Base-by-base conservation (phyloP, 1,140 invertebrate species). In the Papilio glaucus region DNA sequence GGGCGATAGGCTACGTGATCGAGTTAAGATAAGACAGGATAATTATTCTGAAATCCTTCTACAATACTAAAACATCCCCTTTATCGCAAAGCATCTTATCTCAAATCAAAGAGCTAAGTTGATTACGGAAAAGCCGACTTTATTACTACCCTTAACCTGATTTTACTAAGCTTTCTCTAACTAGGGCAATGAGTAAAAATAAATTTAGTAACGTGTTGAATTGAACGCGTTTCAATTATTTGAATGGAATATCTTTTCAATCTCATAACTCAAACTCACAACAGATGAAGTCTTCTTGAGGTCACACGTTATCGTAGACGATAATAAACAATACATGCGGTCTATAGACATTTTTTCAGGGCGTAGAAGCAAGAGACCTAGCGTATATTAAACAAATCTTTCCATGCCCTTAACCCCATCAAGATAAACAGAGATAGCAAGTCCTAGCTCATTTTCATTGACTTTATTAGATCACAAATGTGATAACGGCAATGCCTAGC, bases 71-170 rank as follows among this genome's bases (percentile, higher is more conserved):
- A 24, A 18, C 49, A 57, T 57, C 10, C 49, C 21, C 21, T 57
- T 57, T 57, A 57, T 12, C 21, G 49, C 24, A 24, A 1, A 24
- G 49, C 49, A 21, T 26, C 49, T 57, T 57, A 57, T 57, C 49
- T 24, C 49, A 57, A 57, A 57, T 57, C 49, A 57, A 57, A 57
- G 49, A 24, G 49, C 49, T 24, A 18, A 21, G 10, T 57, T 26
- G 21, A 57, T 26, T 57, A 57, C 49, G 49, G 10, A 26, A 24
- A 57, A 57, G 24, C 49, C 49, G 5, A 57, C 49, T 57, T 57
- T 57, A 57, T 57, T 57, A 21, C 10, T 24, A 57, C 49, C 21
- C 49, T 57, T 57, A 57, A 57, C 49, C 49, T 57, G 21, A 24
- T 57, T 57, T 57, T 57, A 57, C 21, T 26, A 57, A 57, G 21